Conservation (phyloP, 2,888 invertebrate species). For the Agrotis clavis region DNA sequence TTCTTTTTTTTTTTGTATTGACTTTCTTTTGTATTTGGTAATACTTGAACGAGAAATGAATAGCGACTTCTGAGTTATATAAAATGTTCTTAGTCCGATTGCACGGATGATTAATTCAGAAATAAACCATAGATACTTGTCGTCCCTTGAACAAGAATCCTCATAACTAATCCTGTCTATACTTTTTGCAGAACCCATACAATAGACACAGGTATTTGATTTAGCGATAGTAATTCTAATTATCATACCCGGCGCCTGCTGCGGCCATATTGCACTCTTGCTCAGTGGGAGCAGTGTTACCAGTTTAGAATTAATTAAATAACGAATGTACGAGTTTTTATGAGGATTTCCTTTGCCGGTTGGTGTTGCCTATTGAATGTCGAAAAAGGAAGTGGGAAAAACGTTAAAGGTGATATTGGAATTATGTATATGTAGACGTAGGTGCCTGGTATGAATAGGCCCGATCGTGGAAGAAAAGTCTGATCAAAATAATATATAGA, state of each 20-base stretch:
- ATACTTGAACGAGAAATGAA: neutral
- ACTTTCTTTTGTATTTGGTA: neutral
- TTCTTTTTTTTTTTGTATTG: neutral
- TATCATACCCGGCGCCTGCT: slow-evolving; percentile 31
- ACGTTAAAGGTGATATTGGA: neutral
- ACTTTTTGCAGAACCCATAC: slow-evolving; percentile 18
- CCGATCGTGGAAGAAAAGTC: neutral
- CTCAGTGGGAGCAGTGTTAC: slow-evolving; percentile 18
- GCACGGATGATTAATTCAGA: neutral
- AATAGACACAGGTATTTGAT: slow-evolving; percentile 30
- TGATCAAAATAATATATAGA: neutral
- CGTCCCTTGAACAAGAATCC: neutral
- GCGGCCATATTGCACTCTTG: slow-evolving; percentile 29
- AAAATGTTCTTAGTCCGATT: neutral
- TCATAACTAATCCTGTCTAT: neutral
- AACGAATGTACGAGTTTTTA: slow-evolving; percentile 42
- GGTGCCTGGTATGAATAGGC: neutral
- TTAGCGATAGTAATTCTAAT: slow-evolving; percentile 37
- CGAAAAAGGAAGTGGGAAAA: slow-evolving; percentile 12
- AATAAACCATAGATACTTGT: neutral
- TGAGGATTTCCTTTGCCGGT: slow-evolving; percentile 25
- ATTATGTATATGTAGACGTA: slow-evolving; percentile 2
- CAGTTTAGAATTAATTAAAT: slow-evolving; percentile 53
- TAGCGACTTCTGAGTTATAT: neutral
- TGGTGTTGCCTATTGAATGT: slow-evolving; percentile 24